phyloP scores from a whole-genome alignment of 2,888 invertebrate species.

The Rhogogaster chlorosoma region DNA sequence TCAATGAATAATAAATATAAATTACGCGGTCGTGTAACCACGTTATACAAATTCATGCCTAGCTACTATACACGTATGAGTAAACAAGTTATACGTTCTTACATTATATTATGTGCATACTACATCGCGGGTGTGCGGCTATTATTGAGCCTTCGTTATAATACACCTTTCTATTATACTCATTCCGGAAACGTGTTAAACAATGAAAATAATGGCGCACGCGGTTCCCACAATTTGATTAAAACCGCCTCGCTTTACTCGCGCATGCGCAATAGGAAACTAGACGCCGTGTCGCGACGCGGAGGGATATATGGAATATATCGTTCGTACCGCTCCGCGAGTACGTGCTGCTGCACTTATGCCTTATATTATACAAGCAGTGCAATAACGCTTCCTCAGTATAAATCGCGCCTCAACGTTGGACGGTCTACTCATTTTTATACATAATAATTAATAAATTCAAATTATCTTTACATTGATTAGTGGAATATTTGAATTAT shows the following conservation, averaged over 20 bases:
- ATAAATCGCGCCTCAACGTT: neutral
- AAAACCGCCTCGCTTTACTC: neutral
- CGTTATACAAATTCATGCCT: neutral
- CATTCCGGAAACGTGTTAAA: constrained; percentile 29
- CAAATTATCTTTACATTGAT: neutral
- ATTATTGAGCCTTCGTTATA: neutral
- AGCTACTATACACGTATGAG: neutral
- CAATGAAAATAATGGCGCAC: constrained; percentile 39
- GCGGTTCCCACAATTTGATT: constrained; percentile 44
- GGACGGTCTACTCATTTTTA: neutral
- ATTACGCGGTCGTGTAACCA: neutral
- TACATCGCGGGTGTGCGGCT: neutral
- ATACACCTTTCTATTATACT: constrained; percentile 20
- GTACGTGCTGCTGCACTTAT: neutral
- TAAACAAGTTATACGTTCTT: neutral
- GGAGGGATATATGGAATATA: neutral
- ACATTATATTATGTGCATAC: neutral
- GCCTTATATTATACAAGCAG: neutral
- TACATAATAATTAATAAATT: neutral
- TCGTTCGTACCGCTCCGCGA: neutral
- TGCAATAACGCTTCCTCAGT: neutral
- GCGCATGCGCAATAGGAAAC: constrained; percentile 17
- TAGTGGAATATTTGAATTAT: neutral
- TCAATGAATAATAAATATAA: constrained; percentile 10
- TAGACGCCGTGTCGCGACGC: neutral